Base-by-base conservation (phyloP, 2,888 invertebrate genomes). In the Drosophila koepferae region DNA sequence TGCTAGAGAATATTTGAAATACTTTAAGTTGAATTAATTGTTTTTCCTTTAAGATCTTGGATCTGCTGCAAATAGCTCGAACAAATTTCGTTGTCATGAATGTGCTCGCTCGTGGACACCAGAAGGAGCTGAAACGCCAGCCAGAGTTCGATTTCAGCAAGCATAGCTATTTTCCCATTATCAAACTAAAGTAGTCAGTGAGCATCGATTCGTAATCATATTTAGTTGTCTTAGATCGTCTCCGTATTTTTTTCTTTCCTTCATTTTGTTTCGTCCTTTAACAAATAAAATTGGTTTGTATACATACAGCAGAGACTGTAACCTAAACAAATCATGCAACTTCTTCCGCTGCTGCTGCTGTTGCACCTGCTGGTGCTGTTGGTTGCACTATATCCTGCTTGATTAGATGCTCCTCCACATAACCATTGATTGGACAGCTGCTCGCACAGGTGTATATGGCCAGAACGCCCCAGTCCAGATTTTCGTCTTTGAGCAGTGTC, bases 11-110 rank as follows among this genome's bases (percentile, higher is more conserved):
- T 9, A 46, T 31, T 28, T 10, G 0, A 3, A 2, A 0, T 1
- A 16, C 5, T 31, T 31, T 1, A n/a, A 53, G 38, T 38, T 12
- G 8, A 5, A 5, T 28, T 1, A 3, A 8, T 41, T 77, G 81
- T 7, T 16, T 63, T 85, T 58, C 76, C 74, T 94, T 94, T 20
- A 94, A 97, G 96, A 95, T 97, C 70, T 94, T 94, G 36, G 96
- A 97, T 91, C 95, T 99, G 77, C 94, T 98, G 58, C 97, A 97
- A 93, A 96, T 99, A 79, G 96, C 97, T 46, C 99, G 99, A 94
- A 98, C 98, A 0, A 99, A 99, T 94, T 98, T 98, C 92, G 96
- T 99, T 81, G 99, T 99, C 16, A 95, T 98, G 93, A 98, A 98
- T 93, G 94, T 99, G 70, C 93, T 99, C 76, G 97, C 97, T 0